Percentiles rank a stretch among this genome's conserved stretches.
These are phyloP conservation scores for Odontophorus gujanensis DNA, from an alignment of 2,113 vertebrate species.

Conservation along the genomic window DNA sequence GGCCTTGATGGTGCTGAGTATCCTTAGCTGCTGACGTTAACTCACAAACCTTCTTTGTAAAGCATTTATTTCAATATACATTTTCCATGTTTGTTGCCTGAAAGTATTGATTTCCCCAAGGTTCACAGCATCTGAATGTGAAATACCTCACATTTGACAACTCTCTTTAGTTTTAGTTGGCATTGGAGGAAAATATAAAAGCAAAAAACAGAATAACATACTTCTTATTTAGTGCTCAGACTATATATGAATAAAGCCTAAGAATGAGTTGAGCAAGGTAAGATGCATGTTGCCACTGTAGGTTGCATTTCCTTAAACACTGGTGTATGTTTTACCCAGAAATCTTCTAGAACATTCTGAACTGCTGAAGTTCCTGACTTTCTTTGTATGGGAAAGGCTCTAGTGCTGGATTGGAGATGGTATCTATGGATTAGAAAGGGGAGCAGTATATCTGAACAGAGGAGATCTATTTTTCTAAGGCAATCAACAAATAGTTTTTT, in stretches of 20 bases:
- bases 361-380: too few species aligned
- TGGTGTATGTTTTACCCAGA: too few species aligned
- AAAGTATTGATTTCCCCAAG: neutral
- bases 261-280: neutral
- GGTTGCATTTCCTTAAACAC: too few species aligned
- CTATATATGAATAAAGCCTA: neutral
- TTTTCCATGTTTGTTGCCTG: neutral
- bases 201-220: neutral
- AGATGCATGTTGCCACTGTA: neutral
- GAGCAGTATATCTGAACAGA: neutral
- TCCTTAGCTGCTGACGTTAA: neutral
- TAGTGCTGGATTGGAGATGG: neutral
- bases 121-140: neutral
- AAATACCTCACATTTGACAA: neutral
- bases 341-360: too few species aligned
- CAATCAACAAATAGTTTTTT: neutral
- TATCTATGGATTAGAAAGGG: neutral
- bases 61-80: rapidly evolving
- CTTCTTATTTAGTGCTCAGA: neutral
- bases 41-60: neutral
- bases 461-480: neutral
- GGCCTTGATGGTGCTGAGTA: neutral
- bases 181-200: neutral
- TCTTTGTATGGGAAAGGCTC: neutral
- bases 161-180: neutral